A percentile compares a stretch with the other conserved stretches of the same genome.
Evolutionary conservation across 2,797 vertebrate genomes (phyloP).

Genomic region (Sebastes cheni): DNA sequence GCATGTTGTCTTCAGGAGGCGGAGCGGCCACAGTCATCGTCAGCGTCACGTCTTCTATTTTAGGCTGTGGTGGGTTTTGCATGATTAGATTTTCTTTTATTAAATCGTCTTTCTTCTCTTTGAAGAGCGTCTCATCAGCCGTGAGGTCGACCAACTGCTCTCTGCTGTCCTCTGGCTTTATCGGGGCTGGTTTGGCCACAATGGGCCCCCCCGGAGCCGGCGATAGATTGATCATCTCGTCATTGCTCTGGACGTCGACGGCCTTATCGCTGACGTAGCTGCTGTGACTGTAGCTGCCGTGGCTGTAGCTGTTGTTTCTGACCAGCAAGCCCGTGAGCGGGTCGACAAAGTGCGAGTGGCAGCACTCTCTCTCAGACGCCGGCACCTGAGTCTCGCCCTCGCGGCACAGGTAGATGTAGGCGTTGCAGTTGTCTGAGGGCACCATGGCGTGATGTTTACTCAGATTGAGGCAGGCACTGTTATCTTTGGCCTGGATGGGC

Average conservation of each 20-base stretch:
- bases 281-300: conserved; percentile 60
- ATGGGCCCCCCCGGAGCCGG: conserved; percentile 74
- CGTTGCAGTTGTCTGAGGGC: conserved; percentile 71
- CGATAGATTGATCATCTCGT: conserved; percentile 75
- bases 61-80: conserved; percentile 53
- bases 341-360: conserved; percentile 82
- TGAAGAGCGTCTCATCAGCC: conserved; percentile 9
- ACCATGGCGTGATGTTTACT: conserved; percentile 68
- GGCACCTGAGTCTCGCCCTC: conserved; percentile 71
- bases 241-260: conserved; percentile 53
- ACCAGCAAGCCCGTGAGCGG: conserved; percentile 82
- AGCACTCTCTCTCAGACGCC: conserved; percentile 64
- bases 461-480: conserved; percentile 75
- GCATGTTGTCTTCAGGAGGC: conserved; percentile 64
- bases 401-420: conserved; percentile 80
- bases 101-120: conserved; percentile 52
- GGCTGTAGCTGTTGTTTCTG: conserved; percentile 73
- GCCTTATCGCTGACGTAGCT: conserved; percentile 75
- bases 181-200: conserved; percentile 62
- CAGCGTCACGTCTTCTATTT: conserved; percentile 58
- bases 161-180: conserved; percentile 48
- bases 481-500: conserved; percentile 74
- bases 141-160: conserved; percentile 69
- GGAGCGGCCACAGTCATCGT: conserved; percentile 29
- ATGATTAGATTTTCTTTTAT: conserved; percentile 57